Evolutionary conservation across 2,113 vertebrate genomes (phyloP), one percentile per base, ranked within the genome.

Genomic region (Puffinus mauretanicus): DNA sequence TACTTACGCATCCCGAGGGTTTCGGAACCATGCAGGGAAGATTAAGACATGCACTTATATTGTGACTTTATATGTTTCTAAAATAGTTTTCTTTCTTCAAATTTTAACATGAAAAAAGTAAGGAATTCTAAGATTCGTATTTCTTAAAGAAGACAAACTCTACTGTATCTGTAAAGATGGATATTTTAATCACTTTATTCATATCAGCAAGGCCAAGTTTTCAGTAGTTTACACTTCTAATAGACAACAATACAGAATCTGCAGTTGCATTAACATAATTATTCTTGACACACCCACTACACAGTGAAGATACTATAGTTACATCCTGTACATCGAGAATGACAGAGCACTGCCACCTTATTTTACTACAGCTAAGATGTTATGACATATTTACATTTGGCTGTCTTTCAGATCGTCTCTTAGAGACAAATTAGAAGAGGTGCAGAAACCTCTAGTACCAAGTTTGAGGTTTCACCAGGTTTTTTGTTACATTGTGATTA

Each of bases 191-290:
- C 86, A 94, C 87, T 98, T 98, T 97, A 97, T 97, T 98, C 90
- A 77, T 96, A 90, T 95, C 93, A 96, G 93, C 97, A 96, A 96
- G 94, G 95, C 88, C 93, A 92, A 94, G 90, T 67, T 92, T 93
- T 97, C 94, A 98, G 97, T 96, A 97, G 96, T 98, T 98, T 96
- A 98, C 97, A 98, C 91, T 97, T 98, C 96, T 98, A 98, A 98
- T 97, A 98, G 97, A 98, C 98, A 98, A 98, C 93, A 92, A 97
- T 96, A 98, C 98, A 98, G 98, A 97, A 97, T 98, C 88, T 97
- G 98, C 98, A 98, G 62, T 91, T 96, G 97, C 96, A 71, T 95
- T 95, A 96, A 98, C 92, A 97, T 49, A 42, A 96, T 93, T 87
- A 91, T 97, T 97, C 80, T 96, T 84, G 93, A 97, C 92, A 97